A percentile compares a stretch with the other conserved stretches of the same genome.
Evolutionary conservation across 2,888 invertebrate genomes (phyloP).

Genomic region (Phasia obesa): DNA sequence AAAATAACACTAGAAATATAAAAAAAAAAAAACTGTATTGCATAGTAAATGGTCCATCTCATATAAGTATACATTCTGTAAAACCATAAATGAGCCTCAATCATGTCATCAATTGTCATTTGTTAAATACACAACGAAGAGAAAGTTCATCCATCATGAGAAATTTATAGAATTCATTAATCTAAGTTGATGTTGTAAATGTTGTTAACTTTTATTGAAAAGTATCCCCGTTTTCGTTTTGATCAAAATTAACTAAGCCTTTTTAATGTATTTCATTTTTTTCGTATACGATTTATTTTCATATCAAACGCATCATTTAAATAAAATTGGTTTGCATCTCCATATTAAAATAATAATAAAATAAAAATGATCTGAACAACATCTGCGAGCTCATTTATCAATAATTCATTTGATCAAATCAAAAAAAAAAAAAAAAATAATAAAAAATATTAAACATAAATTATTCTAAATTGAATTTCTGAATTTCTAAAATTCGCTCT

Average conservation of each 20-base stretch:
- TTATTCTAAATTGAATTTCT: too few species aligned
- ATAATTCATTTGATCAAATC: constrained; percentile 28
- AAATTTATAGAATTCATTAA: neutral
- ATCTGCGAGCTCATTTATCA: constrained; percentile 49
- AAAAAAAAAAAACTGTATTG: too few species aligned
- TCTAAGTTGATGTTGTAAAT: constrained; percentile 58
- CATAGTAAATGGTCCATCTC: too few species aligned
- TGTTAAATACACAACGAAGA: too few species aligned
- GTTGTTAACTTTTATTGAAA: constrained; percentile 49
- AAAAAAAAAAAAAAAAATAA: too few species aligned
- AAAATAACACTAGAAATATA: neutral
- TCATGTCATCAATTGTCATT: neutral
- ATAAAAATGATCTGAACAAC: constrained; percentile 49
- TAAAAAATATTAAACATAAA: too few species aligned
- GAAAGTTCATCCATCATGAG: neutral
- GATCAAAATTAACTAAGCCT: constrained; percentile 22
- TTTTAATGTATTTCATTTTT: constrained; percentile 43
- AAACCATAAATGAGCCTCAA: neutral
- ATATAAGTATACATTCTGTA: neutral
- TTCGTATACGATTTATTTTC: constrained; percentile 57
- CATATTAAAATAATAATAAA: constrained; percentile 30
- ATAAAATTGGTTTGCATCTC: constrained; percentile 52
- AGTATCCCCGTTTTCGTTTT: constrained; percentile 12
- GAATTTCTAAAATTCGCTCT: too few species aligned
- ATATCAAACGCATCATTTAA: constrained; percentile 50